phyloP scores from a whole-genome alignment of 2,797 vertebrate species.

The Iguana delicatissima region DNA sequence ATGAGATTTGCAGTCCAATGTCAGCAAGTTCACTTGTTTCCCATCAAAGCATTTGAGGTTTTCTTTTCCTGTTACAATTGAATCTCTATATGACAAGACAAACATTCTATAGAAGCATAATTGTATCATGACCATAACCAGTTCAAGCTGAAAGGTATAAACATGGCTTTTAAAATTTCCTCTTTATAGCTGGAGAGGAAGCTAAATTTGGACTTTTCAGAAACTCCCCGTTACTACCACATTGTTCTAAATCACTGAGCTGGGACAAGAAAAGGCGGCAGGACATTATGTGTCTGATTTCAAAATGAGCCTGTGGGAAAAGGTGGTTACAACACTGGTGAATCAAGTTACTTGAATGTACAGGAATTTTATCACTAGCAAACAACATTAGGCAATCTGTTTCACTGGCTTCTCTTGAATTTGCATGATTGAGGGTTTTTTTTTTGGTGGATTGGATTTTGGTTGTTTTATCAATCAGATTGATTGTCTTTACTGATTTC shows the following conservation, averaged over 20 bases:
- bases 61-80: no score
- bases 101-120: constrained; percentile 73
- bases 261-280: background rate
- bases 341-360: background rate
- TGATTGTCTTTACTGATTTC: background rate
- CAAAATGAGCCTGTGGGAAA: background rate
- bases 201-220: background rate
- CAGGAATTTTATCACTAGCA: background rate
- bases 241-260: constrained; percentile 2
- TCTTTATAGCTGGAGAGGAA: background rate
- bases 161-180: background rate
- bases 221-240: background rate
- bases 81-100: background rate
- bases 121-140: background rate
- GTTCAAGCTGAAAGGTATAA: background rate
- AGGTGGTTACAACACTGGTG: background rate
- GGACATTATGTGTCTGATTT: background rate
- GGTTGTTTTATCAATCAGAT: background rate
- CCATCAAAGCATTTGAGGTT: background rate
- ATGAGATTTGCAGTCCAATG: no score
- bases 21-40: no score
- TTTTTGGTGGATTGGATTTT: background rate
- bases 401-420: background rate
- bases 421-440: background rate
- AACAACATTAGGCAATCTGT: background rate